Conservation (phyloP, 92 coral and sea anemone genomes). For the Hydrozoanthus gracilis region DNA sequence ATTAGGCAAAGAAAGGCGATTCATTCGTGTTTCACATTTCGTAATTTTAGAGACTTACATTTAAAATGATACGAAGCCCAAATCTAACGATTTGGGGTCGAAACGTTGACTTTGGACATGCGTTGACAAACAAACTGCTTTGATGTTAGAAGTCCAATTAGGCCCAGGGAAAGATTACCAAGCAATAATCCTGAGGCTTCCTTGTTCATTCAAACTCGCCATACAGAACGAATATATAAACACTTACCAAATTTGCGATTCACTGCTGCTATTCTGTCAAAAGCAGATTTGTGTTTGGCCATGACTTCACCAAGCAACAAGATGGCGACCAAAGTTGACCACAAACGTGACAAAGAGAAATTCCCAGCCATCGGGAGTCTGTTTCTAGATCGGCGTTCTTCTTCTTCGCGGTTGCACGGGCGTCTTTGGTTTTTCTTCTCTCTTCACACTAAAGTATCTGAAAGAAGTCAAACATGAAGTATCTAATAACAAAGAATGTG, state of each 20-base stretch:
- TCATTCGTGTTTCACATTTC: too few relatives aligned
- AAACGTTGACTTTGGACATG: neutral
- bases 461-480: constrained; percentile 42
- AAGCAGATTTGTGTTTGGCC: constrained; percentile 57
- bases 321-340: constrained; percentile 9
- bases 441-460: constrained; percentile 41
- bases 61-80: too few relatives aligned
- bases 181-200: constrained; percentile 1
- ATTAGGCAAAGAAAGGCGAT: too few relatives aligned
- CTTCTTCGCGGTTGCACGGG: constrained; percentile 16
- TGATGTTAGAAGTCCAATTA: neutral
- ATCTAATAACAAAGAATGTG: constrained; percentile 1
- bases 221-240: too few relatives aligned
- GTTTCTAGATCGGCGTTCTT: neutral
- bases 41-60: too few relatives aligned
- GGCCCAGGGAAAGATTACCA: neutral
- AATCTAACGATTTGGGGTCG: neutral
- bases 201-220: neutral
- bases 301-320: constrained; percentile 15
- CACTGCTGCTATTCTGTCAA: constrained; percentile 69
- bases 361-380: constrained; percentile 27
- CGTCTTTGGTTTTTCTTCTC: neutral
- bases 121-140: constrained; percentile 10
- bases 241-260: constrained; percentile 69
- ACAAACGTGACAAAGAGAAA: neutral